phyloP scores from a whole-genome alignment of 2,113 vertebrate genomes.

The Cricetomys ansorgei region DNA sequence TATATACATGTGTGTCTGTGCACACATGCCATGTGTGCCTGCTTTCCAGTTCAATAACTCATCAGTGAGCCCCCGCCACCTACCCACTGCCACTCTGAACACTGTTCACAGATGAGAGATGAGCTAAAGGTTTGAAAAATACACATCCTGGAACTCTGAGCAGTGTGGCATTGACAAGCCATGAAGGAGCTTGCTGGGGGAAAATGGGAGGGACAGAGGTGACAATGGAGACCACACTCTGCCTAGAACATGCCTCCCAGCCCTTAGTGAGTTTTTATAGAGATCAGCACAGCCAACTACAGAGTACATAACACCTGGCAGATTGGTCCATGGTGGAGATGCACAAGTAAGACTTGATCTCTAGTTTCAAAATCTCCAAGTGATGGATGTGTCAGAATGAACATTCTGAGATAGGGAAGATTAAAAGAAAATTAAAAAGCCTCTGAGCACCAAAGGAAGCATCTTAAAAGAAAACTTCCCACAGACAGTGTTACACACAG shows the following conservation, averaged over 20 bases:
- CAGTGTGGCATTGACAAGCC: not conserved
- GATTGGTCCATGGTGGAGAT: not conserved
- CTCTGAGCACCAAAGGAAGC: not conserved
- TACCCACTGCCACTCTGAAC: not conserved
- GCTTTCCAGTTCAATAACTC: not conserved
- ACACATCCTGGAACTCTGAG: not conserved
- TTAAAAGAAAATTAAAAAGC: not conserved
- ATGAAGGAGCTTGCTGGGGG: not conserved
- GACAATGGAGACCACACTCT: not conserved
- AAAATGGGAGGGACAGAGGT: not conserved
- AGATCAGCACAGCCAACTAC: not conserved
- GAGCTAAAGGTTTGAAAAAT: not conserved
- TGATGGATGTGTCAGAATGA: slow-evolving; percentile 2
- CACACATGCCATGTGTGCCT: accelerated
- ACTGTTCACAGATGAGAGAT: not conserved
- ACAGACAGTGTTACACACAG: not conserved
- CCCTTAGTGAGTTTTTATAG: not conserved
- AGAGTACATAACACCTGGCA: not conserved
- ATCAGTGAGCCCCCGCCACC: not conserved
- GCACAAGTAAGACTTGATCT: not conserved
- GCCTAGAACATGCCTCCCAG: not conserved
- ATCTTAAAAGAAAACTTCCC: not conserved
- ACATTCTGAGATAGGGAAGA: not conserved
- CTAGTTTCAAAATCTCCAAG: not conserved
- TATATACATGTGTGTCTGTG: not conserved